These are phyloP conservation scores for Oligia fasciuncula DNA, from an alignment of 2,888 invertebrate species.

Conservation along the genomic window DNA sequence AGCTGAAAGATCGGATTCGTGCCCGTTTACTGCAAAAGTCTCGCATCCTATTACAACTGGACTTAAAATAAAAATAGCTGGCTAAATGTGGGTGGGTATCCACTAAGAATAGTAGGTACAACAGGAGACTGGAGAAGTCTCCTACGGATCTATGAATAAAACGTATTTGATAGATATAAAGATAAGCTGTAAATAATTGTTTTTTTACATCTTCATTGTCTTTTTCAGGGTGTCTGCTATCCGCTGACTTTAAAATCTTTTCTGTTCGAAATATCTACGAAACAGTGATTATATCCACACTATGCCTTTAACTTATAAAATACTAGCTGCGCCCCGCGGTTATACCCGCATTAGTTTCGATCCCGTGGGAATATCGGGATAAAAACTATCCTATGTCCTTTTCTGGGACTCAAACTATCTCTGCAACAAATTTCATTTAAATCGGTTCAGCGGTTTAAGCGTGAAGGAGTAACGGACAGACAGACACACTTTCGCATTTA, in stretches of 20 bases:
- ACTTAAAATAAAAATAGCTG: neutral
- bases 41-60: neutral
- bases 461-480: too few species aligned
- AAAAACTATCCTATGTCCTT: too few species aligned
- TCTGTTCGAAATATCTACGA: neutral
- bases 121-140: neutral
- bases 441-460: too few species aligned
- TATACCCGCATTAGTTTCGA: too few species aligned
- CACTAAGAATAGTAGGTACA: neutral
- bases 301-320: neutral
- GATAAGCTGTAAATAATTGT: neutral
- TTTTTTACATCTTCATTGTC: neutral
- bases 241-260: neutral
- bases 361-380: too few species aligned
- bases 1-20: neutral
- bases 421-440: too few species aligned
- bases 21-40: neutral
- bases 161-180: neutral
- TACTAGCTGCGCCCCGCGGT: too few species aligned
- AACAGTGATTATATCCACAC: neutral
- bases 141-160: neutral
- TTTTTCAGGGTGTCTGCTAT: neutral
- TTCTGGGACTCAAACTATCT: too few species aligned
- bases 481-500: too few species aligned
- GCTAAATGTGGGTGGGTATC: neutral